phyloP scores from a whole-genome alignment of 2,113 vertebrate genomes.

The Petrocephalus microphthalmus region DNA sequence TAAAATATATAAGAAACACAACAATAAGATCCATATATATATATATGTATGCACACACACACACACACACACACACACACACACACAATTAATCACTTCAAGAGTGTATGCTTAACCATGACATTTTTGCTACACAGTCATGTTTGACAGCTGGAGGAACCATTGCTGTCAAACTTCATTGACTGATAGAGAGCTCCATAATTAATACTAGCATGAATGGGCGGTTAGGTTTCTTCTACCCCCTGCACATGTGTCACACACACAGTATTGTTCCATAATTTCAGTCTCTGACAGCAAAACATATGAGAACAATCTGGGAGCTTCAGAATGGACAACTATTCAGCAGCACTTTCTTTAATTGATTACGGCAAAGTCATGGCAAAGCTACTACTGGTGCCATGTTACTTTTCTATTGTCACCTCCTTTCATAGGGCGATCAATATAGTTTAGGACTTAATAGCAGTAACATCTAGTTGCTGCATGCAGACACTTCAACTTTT shows the following conservation, averaged over 20 bases:
- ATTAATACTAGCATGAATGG: background rate
- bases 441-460: background rate
- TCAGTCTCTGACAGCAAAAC: background rate
- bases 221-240: background rate
- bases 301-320: background rate
- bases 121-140: background rate
- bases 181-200: background rate
- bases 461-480: background rate
- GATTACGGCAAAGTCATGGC: background rate
- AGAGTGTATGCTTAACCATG: background rate
- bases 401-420: background rate
- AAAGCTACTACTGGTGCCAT: background rate
- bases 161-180: background rate
- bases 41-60: background rate
- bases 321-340: background rate
- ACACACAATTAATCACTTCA: background rate
- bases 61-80: background rate
- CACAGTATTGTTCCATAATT: background rate
- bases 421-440: background rate
- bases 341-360: background rate
- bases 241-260: background rate
- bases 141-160: constrained; percentile 6
- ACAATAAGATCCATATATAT: background rate
- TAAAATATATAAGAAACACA: background rate
- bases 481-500: too few species aligned